Evolutionary conservation across 2,888 invertebrate genomes (phyloP), one percentile per base, ranked within the genome.

Genomic region (Chesias legatella): DNA sequence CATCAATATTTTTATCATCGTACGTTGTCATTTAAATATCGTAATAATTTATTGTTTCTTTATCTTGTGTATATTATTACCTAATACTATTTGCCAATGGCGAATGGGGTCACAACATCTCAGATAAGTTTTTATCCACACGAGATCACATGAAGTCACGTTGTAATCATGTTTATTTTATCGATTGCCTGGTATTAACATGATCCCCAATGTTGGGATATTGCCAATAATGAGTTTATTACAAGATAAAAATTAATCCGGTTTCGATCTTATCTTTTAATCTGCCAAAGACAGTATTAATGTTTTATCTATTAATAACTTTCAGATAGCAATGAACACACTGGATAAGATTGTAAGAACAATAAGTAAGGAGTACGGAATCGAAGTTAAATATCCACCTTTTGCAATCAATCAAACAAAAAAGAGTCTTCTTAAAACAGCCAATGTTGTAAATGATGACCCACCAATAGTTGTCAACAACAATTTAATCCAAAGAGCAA

Each of bases 241-340:
- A 7, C 1, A 22, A 7, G 22, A 22, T 22, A 22, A 22, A 22
- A 22, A n/a, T 22, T 22, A 6, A 22, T 22, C 6, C 22, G 6
- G 22, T 7, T 22, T 22, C 7, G 22, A 6, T 22, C 20, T 20
- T 5, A 20, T 20, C 20, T 22, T 3, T 22, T 22, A 22, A 22
- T 22, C 22, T 22, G n/a, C 13, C 13, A 17, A 17, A 2, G 23
- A 10, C 23, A 32, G 30, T 17, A 17, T n/a, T 11, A 1, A n/a
- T 41, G 20, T 37, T 32, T 35, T 33, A n/a, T 36, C 3, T 7
- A 10, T 20, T 27, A n/a, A n/a, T n/a, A 29, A 41, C 40, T 84
- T 85, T 37, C 75, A 93, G 93, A 85, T 92, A 11, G 92, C 93
- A 7, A 73, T 91, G 51, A 90, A 90, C 65, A 92, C 92, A 11